Evolutionary conservation across 53 echinoderm and acorn worm genomes (phyloP), one percentile per base, ranked within the genome.

Genomic region (Arbacia lixula): DNA sequence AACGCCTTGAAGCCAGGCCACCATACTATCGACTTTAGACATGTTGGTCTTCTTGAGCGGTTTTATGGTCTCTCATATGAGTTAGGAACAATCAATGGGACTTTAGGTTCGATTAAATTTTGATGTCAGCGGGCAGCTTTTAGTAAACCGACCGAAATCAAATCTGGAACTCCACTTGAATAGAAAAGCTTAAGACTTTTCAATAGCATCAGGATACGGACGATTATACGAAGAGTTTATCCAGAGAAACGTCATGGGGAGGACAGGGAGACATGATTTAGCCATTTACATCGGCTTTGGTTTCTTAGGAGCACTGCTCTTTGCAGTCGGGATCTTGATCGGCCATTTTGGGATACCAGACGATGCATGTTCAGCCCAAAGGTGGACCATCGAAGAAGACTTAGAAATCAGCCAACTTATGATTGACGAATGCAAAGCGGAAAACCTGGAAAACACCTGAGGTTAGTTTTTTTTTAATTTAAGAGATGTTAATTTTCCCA

Each of bases 351-450:
- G 63, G 2, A 63, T 31, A 17, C 17, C n/a, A 49, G 60, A 77
- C 16, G 78, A 60, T 77, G 12, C 62, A 29, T 64, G 63, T 63
- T 34, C 64, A 30, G 62, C 82, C 2, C n/a, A n/a, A n/a, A n/a
- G 6, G 30, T 63, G 49, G 27, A 24, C 64, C 12, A 28, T 34
- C 30, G 87, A 87, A 12, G 61, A 82, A 49, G 63, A 28, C 24
- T n/a, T n/a, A n/a, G 60, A 49, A 12, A 71, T 87, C 20, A 51
- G 81, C 1, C 36, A 51, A 33, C 42, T 81, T 69, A 87, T 87
- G 61, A 60, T 82, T 9, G 58, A 71, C 6, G 82, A 82, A 49
- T 81, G 80, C 54, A 87, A 82, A 27, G 43, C 87, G 42, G 71
- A 69, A 19, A 82, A 69, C 12, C 71, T 87, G 40, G 81, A 81